Conservation (phyloP, 2,888 invertebrate species). For the Morpho deidamia region DNA sequence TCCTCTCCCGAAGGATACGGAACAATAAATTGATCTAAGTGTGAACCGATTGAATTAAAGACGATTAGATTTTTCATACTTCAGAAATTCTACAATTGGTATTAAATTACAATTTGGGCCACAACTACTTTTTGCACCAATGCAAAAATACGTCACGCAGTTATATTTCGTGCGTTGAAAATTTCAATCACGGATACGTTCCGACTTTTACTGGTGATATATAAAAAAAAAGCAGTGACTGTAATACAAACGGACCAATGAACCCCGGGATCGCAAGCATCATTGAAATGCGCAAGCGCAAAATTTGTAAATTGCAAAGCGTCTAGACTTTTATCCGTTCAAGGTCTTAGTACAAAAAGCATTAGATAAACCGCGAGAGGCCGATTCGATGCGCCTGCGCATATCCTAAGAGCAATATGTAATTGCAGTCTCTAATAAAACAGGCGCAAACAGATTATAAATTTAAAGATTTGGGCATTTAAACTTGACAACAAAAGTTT, state of each 20-base stretch:
- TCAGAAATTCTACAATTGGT: constrained; percentile 36
- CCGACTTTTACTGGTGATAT: constrained; percentile 39
- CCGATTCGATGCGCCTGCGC: constrained; percentile 54
- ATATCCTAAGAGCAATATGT: constrained; percentile 29
- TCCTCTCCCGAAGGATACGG: constrained; percentile 31
- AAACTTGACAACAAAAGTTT: too few relatives aligned
- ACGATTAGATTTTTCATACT: constrained; percentile 32
- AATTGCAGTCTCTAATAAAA: constrained; percentile 41
- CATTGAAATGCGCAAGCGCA: constrained; percentile 68
- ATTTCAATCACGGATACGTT: constrained; percentile 58
- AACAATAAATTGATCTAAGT: constrained; percentile 42
- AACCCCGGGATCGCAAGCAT: constrained; percentile 61
- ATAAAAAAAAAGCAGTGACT: constrained; percentile 40
- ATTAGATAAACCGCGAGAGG: constrained; percentile 41
- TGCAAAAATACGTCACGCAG: constrained; percentile 61
- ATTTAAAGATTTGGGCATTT: background rate
- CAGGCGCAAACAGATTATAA: constrained; percentile 37
- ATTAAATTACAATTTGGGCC: constrained; percentile 47
- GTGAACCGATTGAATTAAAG: constrained; percentile 48
- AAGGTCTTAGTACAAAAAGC: constrained; percentile 51
- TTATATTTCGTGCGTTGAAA: constrained; percentile 58
- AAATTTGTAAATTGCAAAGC: constrained; percentile 65
- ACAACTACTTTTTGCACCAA: constrained; percentile 54
- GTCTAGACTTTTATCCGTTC: constrained; percentile 67
- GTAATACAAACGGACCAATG: constrained; percentile 58